A percentile compares a stretch with the other conserved stretches of the same genome.
Evolutionary conservation across 2,113 vertebrate species (phyloP).

Genomic region (Chaetodon trifascialis): DNA sequence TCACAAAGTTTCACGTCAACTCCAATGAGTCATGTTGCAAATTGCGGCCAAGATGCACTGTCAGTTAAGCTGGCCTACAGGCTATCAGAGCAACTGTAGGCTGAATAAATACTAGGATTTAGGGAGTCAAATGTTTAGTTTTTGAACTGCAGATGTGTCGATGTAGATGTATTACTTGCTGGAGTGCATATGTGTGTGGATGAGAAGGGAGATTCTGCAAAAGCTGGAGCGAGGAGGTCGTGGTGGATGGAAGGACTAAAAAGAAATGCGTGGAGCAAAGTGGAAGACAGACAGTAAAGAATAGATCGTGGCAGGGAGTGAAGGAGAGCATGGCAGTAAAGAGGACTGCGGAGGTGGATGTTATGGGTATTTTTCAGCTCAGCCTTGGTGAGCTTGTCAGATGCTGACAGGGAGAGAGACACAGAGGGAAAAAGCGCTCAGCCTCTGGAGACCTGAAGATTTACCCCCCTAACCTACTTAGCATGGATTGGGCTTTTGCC

Average conservation of each 20-base stretch:
- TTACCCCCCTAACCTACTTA: constrained; percentile 79
- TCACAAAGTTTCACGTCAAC: constrained; percentile 78
- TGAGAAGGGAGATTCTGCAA: constrained; percentile 32
- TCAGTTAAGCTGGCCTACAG: constrained; percentile 56
- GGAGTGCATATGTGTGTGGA: constrained; percentile 15
- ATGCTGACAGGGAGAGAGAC: constrained; percentile 71
- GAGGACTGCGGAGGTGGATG: constrained; percentile 67
- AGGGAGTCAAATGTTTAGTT: constrained; percentile 25
- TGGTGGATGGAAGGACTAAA: constrained; percentile 49
- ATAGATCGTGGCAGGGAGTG: constrained; percentile 67
- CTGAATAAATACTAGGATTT: constrained; percentile 34
- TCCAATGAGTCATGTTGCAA: constrained; percentile 74
- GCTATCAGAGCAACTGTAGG: constrained; percentile 41
- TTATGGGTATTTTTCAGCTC: constrained; percentile 72
- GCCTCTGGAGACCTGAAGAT: constrained; percentile 74
- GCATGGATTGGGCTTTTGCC: constrained; percentile 68
- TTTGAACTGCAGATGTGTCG: not conserved
- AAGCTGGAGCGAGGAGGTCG: constrained; percentile 28
- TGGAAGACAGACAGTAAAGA: constrained; percentile 60
- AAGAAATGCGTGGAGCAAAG: constrained; percentile 47
- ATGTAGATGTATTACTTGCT: constrained; percentile 24
- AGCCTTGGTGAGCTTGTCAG: constrained; percentile 76
- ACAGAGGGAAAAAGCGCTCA: constrained; percentile 61
- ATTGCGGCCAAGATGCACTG: constrained; percentile 65
- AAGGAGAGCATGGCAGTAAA: constrained; percentile 64